Evolutionary conservation across 2,113 vertebrate genomes (phyloP), one percentile per base, ranked within the genome.

Genomic region (Labrus mixtus): DNA sequence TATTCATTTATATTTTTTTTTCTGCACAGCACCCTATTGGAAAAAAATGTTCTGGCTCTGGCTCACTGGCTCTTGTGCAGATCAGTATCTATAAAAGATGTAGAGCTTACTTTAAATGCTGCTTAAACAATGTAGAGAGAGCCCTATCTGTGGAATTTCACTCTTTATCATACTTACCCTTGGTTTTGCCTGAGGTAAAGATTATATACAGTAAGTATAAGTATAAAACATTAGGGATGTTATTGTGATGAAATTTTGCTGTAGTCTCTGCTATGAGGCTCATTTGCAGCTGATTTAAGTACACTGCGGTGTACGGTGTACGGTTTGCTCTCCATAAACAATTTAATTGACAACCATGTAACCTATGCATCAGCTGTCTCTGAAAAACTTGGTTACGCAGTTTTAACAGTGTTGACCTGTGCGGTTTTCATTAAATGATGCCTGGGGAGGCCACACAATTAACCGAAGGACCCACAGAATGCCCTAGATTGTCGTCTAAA

Each of bases 351-450:
- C 11, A n/a, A 36, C 39, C 15, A 22, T 79, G 33, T 71, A 64
- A 80, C 63, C 45, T 17, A 29, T 61, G 65, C 57, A 56, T 36
- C 63, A 51, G 16, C 45, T 72, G 43, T 46, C 33, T 65, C 36
- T 54, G 59, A 69, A 76, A 73, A 76, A 62, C 53, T 59, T 48
- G 15, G n/a, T 33, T 72, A 50, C 73, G 54, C 82, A 81, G 29
- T 85, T 85, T 81, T 36, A 76, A 71, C 29, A 55, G 56, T 66
- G 81, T 84, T 81, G 81, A 85, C 82, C 45, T 65, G 53, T 68
- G 16, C 10, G 9, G 29, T 86, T 73, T 87, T 50, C 45, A 70
- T 81, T 85, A 80, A 87, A 65, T 62, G 57, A 70, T 2, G 19
- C 53, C 72, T 5, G 15, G 64, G 71, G 72, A 84, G 17, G 74